Conservation (phyloP, 2,888 invertebrate species). For the Drosophila paranaensis region DNA sequence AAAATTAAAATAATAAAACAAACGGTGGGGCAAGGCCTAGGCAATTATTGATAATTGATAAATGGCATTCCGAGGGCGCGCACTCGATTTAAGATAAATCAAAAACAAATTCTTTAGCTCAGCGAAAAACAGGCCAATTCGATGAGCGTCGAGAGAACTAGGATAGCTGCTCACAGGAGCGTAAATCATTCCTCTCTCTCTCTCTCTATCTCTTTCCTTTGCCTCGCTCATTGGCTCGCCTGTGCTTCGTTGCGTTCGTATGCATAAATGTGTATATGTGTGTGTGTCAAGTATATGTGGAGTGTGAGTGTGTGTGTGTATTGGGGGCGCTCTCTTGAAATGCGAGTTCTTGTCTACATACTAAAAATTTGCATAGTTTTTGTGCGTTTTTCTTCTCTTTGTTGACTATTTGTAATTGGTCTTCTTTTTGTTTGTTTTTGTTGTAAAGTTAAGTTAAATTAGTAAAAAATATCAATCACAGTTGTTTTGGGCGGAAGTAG, state of each 20-base stretch:
- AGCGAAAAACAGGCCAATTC: conserved; percentile 10
- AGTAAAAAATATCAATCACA: conserved; percentile 81
- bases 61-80: conserved; percentile 58
- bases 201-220: conserved; percentile 1
- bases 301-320: conserved; percentile 16
- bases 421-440: conserved; percentile 1
- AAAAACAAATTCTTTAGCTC: conserved; percentile 52
- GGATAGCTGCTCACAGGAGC: conserved; percentile 6
- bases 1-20: conserved; percentile 56
- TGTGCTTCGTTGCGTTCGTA: conserved; percentile 23
- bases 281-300: conserved; percentile 17
- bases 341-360: conserved; percentile 48
- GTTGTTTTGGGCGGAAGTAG: conserved; percentile 84
- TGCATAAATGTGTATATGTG: conserved; percentile 26
- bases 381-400: conserved; percentile 46
- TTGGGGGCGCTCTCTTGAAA: conserved; percentile 39
- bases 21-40: conserved; percentile 82
- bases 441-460: conserved; percentile 55
- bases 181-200: conserved; percentile 11
- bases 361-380: conserved; percentile 77
- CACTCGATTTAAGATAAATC: conserved; percentile 42
- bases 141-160: neutral
- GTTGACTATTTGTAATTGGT: conserved; percentile 60
- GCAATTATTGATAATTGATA: conserved; percentile 56
- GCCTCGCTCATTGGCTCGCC: conserved; percentile 16